phyloP scores from a whole-genome alignment of 2,888 invertebrate species.

The Caenorhabditis sp. region DNA sequence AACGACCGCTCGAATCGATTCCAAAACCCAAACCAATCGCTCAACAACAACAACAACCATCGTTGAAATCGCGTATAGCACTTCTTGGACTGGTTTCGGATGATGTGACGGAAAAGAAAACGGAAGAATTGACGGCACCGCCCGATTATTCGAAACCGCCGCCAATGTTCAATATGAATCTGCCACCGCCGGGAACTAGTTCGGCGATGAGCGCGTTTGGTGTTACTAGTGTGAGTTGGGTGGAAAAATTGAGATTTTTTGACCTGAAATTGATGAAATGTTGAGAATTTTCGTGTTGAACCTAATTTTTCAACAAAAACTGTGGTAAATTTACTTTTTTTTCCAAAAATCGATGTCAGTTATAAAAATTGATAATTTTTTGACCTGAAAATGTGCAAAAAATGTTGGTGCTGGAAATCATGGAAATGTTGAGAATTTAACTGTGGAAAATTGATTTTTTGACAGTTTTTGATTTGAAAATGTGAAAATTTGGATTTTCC shows the following conservation, averaged over 20 bases:
- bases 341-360: too few species aligned
- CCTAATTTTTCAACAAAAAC: too few species aligned
- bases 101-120: constrained; percentile 4
- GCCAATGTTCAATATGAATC: neutral
- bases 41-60: constrained; percentile 20
- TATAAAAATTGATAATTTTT: too few species aligned
- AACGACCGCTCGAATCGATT: constrained; percentile 9
- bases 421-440: too few species aligned
- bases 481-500: neutral
- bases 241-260: neutral
- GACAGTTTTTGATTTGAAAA: neutral
- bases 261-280: neutral
- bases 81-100: constrained; percentile 31
- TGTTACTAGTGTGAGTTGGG: neutral
- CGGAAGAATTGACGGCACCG: neutral
- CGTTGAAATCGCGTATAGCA: constrained; percentile 32
- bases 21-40: constrained; percentile 4
- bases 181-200: neutral
- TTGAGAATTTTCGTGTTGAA: too few species aligned
- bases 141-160: constrained; percentile 7
- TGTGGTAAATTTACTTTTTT: too few species aligned
- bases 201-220: neutral
- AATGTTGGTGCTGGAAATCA: too few species aligned
- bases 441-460: too few species aligned
- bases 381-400: too few species aligned